Evolutionary conservation across 1,140 invertebrate genomes (phyloP), one percentile per base, ranked within the genome.

Genomic region (Drosophila nigrodunni): DNA sequence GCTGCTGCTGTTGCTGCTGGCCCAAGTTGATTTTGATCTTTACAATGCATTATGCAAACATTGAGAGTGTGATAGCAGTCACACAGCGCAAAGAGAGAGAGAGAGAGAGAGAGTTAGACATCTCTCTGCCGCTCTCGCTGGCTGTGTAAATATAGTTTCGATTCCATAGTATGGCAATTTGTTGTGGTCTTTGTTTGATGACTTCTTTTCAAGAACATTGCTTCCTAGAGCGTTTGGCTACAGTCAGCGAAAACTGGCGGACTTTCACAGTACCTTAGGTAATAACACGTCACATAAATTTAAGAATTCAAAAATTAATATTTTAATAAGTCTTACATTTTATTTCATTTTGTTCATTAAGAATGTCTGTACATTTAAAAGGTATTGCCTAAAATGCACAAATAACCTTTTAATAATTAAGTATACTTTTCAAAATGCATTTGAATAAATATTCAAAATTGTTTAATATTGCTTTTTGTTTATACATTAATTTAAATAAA

Each of bases 21-120:
- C 74, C 67, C 77, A 85, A 62, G 81, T 80, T 85, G 81, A 85
- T 85, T 83, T 85, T 79, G 77, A 85, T 83, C 81, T 83, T 80
- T 85, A 85, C 83, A 88, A 87, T 87, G 82, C 83, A 71, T 74
- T 74, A 50, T 74, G 60, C 72, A 74, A 74, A 69, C 66, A 74
- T 34, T 55, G 54, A 66, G 7, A 57, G 65, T 59, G 37, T 15
- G 50, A 58, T 21, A 57, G 34, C 44, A 47, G 13, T 11, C n/a
- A 15, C 9, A n/a, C 18, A 21, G 18, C 18, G 18, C 18, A 1
- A 9, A 66, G 35, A 50, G 54, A 41, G 35, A 13, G 21, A 13
- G 5, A 52, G 34, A 30, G 35, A 34, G 25, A 21, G 25, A 35
- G 39, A 30, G 35, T 59, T 25, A 9, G 35, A 43, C 18, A 43